phyloP scores from a whole-genome alignment of 2,888 invertebrate species.

The Melieria omissa region DNA sequence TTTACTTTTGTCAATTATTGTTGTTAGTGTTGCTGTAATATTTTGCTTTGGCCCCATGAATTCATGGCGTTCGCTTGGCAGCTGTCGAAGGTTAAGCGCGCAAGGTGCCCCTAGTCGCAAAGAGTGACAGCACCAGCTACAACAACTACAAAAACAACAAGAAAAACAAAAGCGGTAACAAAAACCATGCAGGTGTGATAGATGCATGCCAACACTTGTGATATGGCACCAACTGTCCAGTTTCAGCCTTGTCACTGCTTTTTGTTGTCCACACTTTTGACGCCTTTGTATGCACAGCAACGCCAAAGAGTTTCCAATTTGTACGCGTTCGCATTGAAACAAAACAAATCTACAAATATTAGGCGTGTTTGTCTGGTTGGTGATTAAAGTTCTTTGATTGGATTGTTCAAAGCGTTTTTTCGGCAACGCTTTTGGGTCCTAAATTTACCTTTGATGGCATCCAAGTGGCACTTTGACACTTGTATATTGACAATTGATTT shows the following conservation, averaged over 20 bases:
- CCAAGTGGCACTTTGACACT: slow-evolving; percentile 9
- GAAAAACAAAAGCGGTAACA: no score
- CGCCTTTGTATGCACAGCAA: not conserved
- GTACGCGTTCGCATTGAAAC: not conserved
- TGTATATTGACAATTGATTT: slow-evolving; percentile 14
- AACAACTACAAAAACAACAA: no score
- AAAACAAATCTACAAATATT: slow-evolving; percentile 8
- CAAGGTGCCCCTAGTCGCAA: not conserved
- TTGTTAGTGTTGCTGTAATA: no score
- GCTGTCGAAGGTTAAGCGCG: slow-evolving; percentile 1
- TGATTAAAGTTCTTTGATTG: not conserved
- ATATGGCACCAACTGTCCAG: not conserved
- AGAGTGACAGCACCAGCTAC: no score
- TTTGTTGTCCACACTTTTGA: slow-evolving; percentile 1
- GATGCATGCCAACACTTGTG: no score
- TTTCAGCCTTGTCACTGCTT: slow-evolving; percentile 11
- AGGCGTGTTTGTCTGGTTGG: slow-evolving; percentile 3
- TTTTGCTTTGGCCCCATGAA: not conserved
- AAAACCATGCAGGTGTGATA: no score
- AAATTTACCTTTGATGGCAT: not conserved
- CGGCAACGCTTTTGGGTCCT: not conserved
- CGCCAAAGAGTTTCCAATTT: slow-evolving; percentile 15
- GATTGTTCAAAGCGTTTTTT: not conserved
- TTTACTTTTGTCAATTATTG: no score
- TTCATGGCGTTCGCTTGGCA: not conserved